Conservation (phyloP, 2,797 vertebrate genomes). For the Choloepus didactylus region DNA sequence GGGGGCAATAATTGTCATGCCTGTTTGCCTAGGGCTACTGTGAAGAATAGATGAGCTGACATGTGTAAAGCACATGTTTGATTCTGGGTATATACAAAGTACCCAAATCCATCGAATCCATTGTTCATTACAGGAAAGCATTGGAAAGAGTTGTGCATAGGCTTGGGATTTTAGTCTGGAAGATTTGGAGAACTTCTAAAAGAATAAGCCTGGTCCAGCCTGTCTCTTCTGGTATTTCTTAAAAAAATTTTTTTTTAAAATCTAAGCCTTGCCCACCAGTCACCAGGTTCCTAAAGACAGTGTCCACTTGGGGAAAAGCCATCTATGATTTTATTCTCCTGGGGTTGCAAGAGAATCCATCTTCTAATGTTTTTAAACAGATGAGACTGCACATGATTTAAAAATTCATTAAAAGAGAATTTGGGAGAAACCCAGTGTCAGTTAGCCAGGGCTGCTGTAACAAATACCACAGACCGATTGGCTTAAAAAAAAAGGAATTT, state of each 20-base stretch:
- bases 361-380: neutral
- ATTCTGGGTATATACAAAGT: neutral
- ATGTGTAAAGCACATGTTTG: accelerated
- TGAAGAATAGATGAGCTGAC: neutral
- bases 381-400: neutral
- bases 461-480: no score
- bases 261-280: neutral
- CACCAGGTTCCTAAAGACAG: neutral
- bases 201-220: neutral
- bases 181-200: neutral
- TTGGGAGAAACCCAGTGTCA: no score
- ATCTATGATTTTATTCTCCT: neutral
- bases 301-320: neutral
- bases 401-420: no score
- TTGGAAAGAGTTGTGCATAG: neutral
- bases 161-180: neutral
- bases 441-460: no score
- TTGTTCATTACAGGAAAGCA: neutral
- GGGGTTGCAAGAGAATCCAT: neutral
- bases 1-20: no score
- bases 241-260: neutral
- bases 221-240: neutral
- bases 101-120: neutral
- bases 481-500: no score
- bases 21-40: no score